Conservation (phyloP, 2,888 invertebrate genomes). For the Druceiella hillmani region DNA sequence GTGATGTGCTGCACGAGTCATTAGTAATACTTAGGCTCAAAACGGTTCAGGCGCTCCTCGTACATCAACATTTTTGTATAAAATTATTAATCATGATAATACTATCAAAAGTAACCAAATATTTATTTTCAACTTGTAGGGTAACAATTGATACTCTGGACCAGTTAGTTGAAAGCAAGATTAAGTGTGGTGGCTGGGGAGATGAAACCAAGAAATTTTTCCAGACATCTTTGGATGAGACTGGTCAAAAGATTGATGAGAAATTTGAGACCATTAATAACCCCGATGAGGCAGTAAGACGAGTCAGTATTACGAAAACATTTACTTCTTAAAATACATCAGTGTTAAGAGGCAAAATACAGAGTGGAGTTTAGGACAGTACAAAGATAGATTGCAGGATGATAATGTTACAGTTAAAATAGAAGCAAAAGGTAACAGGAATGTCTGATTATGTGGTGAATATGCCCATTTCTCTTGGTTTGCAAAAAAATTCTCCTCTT, state of each 20-base stretch:
- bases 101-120: too few species aligned
- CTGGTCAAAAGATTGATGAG: constrained; percentile 59
- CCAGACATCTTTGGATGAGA: constrained; percentile 59
- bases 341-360: constrained; percentile 55
- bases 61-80: too few species aligned
- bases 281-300: constrained; percentile 57
- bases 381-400: too few species aligned
- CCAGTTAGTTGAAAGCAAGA: constrained; percentile 60
- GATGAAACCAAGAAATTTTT: constrained; percentile 66
- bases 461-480: constrained; percentile 75
- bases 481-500: constrained; percentile 76
- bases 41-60: too few species aligned
- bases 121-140: too few species aligned
- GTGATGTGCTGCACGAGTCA: too few species aligned
- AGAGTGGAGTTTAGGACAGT: too few species aligned
- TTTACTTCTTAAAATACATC: constrained; percentile 61
- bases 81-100: too few species aligned
- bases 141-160: constrained; percentile 74
- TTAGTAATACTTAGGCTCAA: too few species aligned
- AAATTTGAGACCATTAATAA: constrained; percentile 60
- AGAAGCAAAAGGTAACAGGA: constrained; percentile 14
- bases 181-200: constrained; percentile 69
- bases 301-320: constrained; percentile 74
- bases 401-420: constrained; percentile 30
- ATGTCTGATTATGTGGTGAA: constrained; percentile 77